A percentile compares a stretch with the other conserved stretches of the same genome.
These are phyloP conservation scores for Drosophila paulistorum DNA, from an alignment of 1,140 invertebrate species.

Conservation along the genomic window DNA sequence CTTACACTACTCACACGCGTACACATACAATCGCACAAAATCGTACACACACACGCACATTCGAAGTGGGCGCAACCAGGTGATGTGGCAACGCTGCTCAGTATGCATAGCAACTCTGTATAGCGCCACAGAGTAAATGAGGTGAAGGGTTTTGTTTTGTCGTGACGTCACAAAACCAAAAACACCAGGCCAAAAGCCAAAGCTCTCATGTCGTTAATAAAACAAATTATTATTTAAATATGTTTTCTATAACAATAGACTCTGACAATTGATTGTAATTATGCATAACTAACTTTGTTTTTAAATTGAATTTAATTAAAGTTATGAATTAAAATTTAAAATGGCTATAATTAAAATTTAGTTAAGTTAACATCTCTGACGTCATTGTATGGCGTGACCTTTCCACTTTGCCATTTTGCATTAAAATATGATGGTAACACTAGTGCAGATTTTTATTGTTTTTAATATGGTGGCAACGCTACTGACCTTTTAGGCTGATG, in stretches of 20 bases:
- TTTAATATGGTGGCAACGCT: slow-evolving; percentile 30
- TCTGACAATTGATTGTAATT: too few species aligned
- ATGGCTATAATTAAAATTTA: too few species aligned
- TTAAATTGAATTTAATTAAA: too few species aligned
- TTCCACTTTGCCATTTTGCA: background rate
- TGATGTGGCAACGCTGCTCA: slow-evolving; percentile 39
- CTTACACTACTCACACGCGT: slow-evolving; percentile 45
- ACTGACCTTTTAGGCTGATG: slow-evolving; percentile 46
- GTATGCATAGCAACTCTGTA: slow-evolving; percentile 48
- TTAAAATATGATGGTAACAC: background rate
- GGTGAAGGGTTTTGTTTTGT: background rate
- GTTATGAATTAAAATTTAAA: too few species aligned
- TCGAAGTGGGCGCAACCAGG: slow-evolving; percentile 34
- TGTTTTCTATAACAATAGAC: too few species aligned
- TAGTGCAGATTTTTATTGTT: background rate
- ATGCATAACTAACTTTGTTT: too few species aligned
- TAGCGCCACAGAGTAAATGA: background rate
- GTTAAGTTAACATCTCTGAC: background rate
- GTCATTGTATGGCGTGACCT: background rate
- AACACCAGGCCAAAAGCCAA: too few species aligned
- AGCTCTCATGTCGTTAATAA: too few species aligned
- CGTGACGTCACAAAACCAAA: background rate
- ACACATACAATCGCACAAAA: slow-evolving; percentile 15
- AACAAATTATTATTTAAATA: too few species aligned
- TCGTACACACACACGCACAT: slow-evolving; percentile 28